Evolutionary conservation across 2,888 invertebrate species (phyloP).

Genomic region (Deilephila porcellus): DNA sequence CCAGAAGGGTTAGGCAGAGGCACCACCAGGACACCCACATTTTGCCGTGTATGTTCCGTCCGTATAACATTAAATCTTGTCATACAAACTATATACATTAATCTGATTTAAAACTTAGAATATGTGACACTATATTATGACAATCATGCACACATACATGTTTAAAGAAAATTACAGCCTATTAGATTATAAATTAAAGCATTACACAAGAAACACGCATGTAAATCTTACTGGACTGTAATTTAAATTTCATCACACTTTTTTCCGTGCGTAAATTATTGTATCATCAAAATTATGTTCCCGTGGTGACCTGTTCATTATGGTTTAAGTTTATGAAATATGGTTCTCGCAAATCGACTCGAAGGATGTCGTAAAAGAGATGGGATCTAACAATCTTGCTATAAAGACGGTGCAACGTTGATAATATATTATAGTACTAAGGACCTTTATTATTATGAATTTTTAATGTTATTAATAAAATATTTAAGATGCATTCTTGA

Average conservation of each 20-base stretch:
- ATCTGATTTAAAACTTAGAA: no score
- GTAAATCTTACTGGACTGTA: background rate
- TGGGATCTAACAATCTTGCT: background rate
- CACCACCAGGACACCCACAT: no score
- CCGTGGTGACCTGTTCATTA: background rate
- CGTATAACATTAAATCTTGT: no score
- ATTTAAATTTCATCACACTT: background rate
- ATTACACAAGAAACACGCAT: background rate
- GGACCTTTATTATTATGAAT: no score
- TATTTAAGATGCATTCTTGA: background rate
- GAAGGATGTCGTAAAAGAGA: background rate
- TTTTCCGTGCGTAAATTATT: slow-evolving; percentile 5
- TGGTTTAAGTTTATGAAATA: background rate
- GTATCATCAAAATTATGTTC: slow-evolving; percentile 8
- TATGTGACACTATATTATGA: no score
- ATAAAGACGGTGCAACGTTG: background rate
- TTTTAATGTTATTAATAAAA: no score
- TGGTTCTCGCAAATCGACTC: background rate
- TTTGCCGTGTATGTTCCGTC: no score
- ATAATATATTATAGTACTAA: no score
- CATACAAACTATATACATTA: no score
- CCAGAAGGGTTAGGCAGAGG: no score
- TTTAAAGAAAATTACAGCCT: background rate
- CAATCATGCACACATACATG: background rate
- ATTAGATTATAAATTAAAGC: background rate